phyloP scores from a whole-genome alignment of 2,888 invertebrate species.

The Graphium colonna region DNA sequence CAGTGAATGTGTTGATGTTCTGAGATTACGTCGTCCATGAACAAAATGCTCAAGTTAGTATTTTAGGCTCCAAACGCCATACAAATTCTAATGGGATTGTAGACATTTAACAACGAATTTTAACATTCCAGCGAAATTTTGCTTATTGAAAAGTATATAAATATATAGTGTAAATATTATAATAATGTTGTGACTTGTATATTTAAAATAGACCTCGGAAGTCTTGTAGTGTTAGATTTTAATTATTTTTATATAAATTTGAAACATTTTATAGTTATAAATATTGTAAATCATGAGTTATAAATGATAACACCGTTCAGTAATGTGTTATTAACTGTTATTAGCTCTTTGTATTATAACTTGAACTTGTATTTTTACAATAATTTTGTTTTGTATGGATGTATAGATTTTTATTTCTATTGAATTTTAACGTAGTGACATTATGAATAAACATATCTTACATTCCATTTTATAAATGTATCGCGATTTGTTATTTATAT shows the following conservation, averaged over 20 bases:
- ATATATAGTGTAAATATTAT: slow-evolving; percentile 57
- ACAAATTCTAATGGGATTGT: slow-evolving; percentile 50
- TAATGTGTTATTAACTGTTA: slow-evolving; percentile 49
- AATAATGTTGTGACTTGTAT: slow-evolving; percentile 51
- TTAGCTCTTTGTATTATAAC: slow-evolving; percentile 66
- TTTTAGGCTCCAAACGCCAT: slow-evolving; percentile 72
- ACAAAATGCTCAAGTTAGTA: slow-evolving; percentile 70
- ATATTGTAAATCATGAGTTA: slow-evolving; percentile 37
- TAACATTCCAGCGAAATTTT: slow-evolving; percentile 26
- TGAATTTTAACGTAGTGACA: not conserved
- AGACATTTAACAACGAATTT: slow-evolving; percentile 31
- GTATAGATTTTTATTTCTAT: slow-evolving; percentile 42
- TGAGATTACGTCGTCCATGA: slow-evolving; percentile 55
- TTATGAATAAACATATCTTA: slow-evolving; percentile 14
- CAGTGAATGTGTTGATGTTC: slow-evolving; percentile 79
- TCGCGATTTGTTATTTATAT: slow-evolving; percentile 19
- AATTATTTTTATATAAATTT: slow-evolving; percentile 29
- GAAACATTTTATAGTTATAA: slow-evolving; percentile 11
- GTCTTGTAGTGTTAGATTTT: slow-evolving; percentile 49
- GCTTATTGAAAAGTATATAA: not conserved
- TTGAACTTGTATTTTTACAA: slow-evolving; percentile 57
- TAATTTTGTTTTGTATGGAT: slow-evolving; percentile 38
- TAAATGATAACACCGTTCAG: slow-evolving; percentile 35
- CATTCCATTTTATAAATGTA: slow-evolving; percentile 17
- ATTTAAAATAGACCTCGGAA: slow-evolving; percentile 51